Conservation (phyloP, 2,797 vertebrate species). For the Xerus rutilus region DNA sequence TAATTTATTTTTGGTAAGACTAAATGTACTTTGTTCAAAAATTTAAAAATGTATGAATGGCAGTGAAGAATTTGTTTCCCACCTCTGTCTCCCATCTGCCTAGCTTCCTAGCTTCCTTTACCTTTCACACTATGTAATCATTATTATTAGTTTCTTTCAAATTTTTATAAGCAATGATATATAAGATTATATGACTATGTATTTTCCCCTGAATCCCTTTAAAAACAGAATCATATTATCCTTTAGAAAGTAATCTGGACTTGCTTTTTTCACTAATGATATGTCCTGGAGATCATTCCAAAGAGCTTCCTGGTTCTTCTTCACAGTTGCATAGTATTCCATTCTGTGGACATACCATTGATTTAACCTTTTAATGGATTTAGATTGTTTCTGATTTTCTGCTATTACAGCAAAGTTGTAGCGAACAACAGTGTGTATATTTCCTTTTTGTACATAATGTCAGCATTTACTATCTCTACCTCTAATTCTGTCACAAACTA, state of each 20-base stretch:
- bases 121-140: not conserved
- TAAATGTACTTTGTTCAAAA: constrained; percentile 3
- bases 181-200: not conserved
- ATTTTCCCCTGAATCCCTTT: not conserved
- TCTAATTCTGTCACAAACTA: not conserved
- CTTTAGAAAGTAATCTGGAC: not conserved
- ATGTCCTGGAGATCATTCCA: not conserved
- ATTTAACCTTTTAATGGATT: not conserved
- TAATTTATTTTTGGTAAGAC: constrained; percentile 60
- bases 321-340: not conserved
- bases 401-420: not conserved
- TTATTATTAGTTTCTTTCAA: not conserved
- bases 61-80: constrained; percentile 9
- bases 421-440: not conserved
- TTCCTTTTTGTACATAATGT: constrained; percentile 2
- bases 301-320: not conserved
- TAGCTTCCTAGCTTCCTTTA: not conserved
- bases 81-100: not conserved
- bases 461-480: not conserved
- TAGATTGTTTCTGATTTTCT: not conserved
- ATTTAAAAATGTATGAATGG: not conserved
- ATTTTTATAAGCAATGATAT: not conserved
- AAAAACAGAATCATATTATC: not conserved
- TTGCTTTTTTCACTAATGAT: not conserved
- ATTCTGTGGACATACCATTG: not conserved